Evolutionary conservation across 2,797 vertebrate genomes (phyloP).

Genomic region (Sebastes melanostomus): DNA sequence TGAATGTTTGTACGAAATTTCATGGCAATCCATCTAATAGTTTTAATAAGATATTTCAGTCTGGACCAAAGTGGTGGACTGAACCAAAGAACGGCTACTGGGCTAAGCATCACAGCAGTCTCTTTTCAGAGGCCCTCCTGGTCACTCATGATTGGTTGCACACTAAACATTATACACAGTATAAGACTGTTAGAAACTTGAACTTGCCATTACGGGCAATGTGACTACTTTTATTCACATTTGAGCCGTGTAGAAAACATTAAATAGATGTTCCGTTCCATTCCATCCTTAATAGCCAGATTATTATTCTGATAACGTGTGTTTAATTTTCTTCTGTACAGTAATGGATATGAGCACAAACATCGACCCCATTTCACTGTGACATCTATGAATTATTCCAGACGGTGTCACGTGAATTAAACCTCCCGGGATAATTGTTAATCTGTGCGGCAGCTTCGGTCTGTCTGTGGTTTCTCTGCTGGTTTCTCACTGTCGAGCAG

Average conservation of each 20-base stretch:
- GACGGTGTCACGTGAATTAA: not conserved
- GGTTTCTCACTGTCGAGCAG: constrained; percentile 11
- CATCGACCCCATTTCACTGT: not conserved
- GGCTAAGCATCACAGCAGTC: no score
- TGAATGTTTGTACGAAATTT: no score
- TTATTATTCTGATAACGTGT: not conserved
- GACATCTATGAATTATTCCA: not conserved
- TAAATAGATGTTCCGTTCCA: not conserved
- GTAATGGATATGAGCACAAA: not conserved
- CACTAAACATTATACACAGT: no score
- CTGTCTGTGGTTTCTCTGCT: constrained; percentile 10
- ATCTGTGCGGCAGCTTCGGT: constrained; percentile 8
- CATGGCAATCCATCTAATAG: no score
- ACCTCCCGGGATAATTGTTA: not conserved
- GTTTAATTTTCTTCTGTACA: not conserved
- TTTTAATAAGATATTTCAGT: no score
- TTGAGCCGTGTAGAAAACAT: not conserved
- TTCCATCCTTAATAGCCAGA: not conserved
- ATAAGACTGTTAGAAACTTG: not conserved
- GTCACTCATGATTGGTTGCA: no score
- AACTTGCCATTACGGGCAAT: not conserved
- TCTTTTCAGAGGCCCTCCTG: no score
- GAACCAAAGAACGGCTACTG: no score
- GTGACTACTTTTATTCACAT: not conserved
- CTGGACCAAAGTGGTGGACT: no score